Percentiles rank a stretch among this genome's conserved stretches.
These are phyloP conservation scores for Eulemur albifrons DNA, from an alignment of 2,797 vertebrate species.

Conservation along the genomic window DNA sequence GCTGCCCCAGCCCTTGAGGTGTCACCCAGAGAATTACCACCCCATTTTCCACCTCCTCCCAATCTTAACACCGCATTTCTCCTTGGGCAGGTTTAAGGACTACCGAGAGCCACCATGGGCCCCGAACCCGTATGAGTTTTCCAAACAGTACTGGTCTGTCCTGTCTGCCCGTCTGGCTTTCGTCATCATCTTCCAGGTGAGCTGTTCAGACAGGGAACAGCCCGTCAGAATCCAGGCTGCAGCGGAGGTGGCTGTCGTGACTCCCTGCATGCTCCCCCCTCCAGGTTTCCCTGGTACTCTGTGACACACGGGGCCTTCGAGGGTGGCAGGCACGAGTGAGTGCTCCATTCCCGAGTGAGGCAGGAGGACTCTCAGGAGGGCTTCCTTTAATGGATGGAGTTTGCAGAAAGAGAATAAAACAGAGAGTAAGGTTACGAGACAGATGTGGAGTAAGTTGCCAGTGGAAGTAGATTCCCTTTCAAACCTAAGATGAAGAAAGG, in stretches of 20 bases:
- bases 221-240: neutral
- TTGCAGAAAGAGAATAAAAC: constrained; percentile 29
- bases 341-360: neutral
- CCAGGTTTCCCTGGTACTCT: neutral
- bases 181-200: constrained; percentile 98
- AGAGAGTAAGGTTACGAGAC: constrained; percentile 33
- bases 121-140: constrained; percentile 92
- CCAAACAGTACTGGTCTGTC: constrained; percentile 97
- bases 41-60: neutral
- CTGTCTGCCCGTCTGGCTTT: constrained; percentile 95
- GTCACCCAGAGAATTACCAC: neutral
- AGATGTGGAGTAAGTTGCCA: constrained; percentile 16
- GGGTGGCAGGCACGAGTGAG: neutral
- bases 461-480: neutral
- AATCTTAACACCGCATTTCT: constrained; percentile 31
- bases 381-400: neutral
- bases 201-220: neutral
- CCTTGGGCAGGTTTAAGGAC: constrained; percentile 93
- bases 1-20: neutral
- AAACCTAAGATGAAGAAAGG: constrained; percentile 21
- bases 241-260: neutral
- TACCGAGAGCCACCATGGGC: constrained; percentile 98
- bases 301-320: neutral
- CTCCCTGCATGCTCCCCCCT: neutral
- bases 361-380: neutral